Evolutionary conservation across 2,797 vertebrate species (phyloP), one percentile per base, ranked within the genome.

Genomic region (Dendrocincla tyrannina): DNA sequence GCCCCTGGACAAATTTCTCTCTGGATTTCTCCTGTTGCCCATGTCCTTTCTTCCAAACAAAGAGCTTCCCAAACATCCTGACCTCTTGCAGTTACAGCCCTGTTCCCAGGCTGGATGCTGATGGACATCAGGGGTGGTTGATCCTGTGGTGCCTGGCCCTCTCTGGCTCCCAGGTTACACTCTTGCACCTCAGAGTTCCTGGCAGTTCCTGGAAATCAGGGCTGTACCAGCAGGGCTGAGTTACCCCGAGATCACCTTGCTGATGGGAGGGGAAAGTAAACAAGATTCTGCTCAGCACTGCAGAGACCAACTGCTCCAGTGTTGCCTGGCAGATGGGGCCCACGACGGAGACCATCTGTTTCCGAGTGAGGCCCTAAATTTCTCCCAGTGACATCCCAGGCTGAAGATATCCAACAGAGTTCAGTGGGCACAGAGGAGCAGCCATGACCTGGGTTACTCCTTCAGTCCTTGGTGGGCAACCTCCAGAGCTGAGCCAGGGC

Each of bases 261-360:
- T 88, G 86, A 89, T 77, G 80, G 1, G 33, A 93, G 58, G 84
- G 69, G 86, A 95, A 95, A 95, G 81, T 55, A 95, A 97, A 96
- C 78, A 95, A 58, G 89, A 83, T 78, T 95, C 64, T 78, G 89
- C 93, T 85, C 95, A 58, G 78, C 82, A 18, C 82, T 55, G 87
- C 56, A 82, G 86, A 93, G 92, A 80, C 67, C 91, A 91, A 93
- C 89, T 83, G 91, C 95, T 92, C 60, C 87, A 50, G 80, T 4
- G 77, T 76, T 96, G 94, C 96, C 90, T 95, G 91, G 95, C 96
- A 97, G 95, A 95, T 90, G 91, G 96, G 93, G 85, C 94, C 91
- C 95, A 70, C 72, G 79, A 75, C 72, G 76, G 89, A 94, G 68
- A 83, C 95, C 95, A 97, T 96, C 95, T 96, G 96, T 55, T 94